phyloP scores from a whole-genome alignment of 2,113 vertebrate genomes.

The Arvicanthis niloticus region DNA sequence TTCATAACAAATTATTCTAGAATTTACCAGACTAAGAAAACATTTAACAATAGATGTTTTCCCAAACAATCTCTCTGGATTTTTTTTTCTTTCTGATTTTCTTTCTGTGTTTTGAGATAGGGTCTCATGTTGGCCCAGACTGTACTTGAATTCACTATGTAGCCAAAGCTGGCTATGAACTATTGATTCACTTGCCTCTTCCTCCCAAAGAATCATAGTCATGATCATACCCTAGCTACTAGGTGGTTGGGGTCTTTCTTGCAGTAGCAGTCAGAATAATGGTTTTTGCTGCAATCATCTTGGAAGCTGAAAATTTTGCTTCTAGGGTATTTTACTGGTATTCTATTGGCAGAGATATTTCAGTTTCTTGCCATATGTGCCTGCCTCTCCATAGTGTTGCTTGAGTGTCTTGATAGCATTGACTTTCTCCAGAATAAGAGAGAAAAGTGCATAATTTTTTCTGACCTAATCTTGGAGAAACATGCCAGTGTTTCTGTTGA shows the following conservation, averaged over 20 bases:
- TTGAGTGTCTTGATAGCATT: background rate
- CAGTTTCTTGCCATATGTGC: background rate
- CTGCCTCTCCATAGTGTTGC: background rate
- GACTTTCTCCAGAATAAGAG: background rate
- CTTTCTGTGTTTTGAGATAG: background rate
- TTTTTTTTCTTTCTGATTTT: background rate
- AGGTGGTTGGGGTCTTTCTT: background rate
- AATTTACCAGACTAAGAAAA: background rate
- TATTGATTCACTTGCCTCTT: background rate
- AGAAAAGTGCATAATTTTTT: background rate
- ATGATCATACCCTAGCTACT: background rate
- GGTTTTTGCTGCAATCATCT: background rate
- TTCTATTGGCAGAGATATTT: background rate
- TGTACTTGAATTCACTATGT: background rate
- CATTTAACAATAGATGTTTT: background rate
- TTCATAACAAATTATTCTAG: background rate
- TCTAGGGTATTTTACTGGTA: background rate
- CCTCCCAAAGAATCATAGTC: background rate
- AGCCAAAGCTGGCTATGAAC: background rate
- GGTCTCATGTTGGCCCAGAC: background rate
- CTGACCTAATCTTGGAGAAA: background rate
- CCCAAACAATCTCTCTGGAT: background rate
- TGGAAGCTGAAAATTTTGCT: background rate
- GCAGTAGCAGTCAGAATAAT: background rate
- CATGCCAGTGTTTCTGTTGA: background rate